Conservation (phyloP, 2,888 invertebrate species). For the Agonopterix arenella region DNA sequence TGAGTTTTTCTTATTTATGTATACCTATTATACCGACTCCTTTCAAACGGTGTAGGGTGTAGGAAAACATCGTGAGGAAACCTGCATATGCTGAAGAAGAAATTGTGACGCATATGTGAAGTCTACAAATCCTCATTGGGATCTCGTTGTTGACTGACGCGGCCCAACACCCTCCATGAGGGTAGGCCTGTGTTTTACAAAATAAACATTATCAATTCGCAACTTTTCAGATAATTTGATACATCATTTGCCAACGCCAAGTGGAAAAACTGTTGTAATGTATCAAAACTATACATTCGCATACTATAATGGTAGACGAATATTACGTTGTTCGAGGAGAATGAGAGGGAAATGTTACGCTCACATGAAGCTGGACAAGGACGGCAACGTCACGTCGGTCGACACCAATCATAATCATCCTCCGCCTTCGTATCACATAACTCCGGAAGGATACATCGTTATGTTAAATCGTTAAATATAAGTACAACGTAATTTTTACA, state of each 20-base stretch:
- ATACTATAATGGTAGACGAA: slow-evolving; percentile 15
- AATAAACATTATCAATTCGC: too few relatives aligned
- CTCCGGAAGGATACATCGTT: slow-evolving; percentile 12
- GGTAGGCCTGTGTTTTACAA: neutral
- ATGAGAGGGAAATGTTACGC: slow-evolving; percentile 17
- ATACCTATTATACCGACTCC: too few relatives aligned
- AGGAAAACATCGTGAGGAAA: too few relatives aligned
- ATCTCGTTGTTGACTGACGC: too few relatives aligned
- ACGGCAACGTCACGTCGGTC: neutral
- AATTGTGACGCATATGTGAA: too few relatives aligned
- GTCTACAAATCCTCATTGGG: too few relatives aligned
- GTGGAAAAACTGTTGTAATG: slow-evolving; percentile 9
- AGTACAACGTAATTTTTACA: neutral
- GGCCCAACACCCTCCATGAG: too few relatives aligned
- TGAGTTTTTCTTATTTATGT: too few relatives aligned
- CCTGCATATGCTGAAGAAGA: too few relatives aligned
- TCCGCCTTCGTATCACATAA: slow-evolving; percentile 2
- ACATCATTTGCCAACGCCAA: neutral
- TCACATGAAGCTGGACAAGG: neutral
- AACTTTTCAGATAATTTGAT: neutral
- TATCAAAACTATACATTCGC: slow-evolving; percentile 24
- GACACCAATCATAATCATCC: slow-evolving; percentile 8
- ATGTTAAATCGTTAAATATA: neutral
- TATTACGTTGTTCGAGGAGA: slow-evolving; percentile 30
- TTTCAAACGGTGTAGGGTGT: too few relatives aligned